Percentiles rank a stretch among this genome's conserved stretches.
Evolutionary conservation across 2,888 invertebrate species (phyloP).

Genomic region (Microplitis manilae): DNA sequence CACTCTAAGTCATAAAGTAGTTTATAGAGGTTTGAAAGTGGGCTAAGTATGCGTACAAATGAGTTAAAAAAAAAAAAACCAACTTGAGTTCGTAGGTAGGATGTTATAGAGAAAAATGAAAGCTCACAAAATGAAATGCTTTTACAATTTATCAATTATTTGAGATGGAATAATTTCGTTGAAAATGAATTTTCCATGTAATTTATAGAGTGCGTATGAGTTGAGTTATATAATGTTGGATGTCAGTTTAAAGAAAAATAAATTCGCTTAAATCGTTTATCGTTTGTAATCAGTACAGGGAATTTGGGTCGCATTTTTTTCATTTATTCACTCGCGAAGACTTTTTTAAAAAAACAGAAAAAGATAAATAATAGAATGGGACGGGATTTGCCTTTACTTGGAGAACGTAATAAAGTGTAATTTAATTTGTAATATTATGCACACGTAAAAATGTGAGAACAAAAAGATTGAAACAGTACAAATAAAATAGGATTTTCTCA

Average conservation of each 20-base stretch:
- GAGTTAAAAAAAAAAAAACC: neutral
- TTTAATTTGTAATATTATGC: neutral
- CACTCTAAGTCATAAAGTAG: conserved; percentile 17
- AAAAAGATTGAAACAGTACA: neutral
- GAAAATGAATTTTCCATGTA: no score
- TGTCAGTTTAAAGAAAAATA: no score
- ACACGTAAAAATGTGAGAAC: neutral
- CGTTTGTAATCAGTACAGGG: no score
- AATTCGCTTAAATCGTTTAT: no score
- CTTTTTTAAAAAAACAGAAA: neutral
- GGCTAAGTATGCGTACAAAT: neutral
- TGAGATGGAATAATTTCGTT: neutral
- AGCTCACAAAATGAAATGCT: neutral
- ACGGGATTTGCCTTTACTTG: no score
- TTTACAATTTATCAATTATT: neutral
- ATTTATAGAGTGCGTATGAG: no score
- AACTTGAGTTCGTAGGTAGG: neutral
- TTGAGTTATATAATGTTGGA: no score
- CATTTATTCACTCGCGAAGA: neutral
- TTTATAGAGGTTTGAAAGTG: conserved; percentile 15
- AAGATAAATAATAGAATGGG: neutral
- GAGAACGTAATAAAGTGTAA: neutral
- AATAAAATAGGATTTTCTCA: neutral
- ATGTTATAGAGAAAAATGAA: no score
- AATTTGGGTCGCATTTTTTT: no score